Conservation (phyloP, 2,113 vertebrate genomes). For the Chloropsis hardwickii region DNA sequence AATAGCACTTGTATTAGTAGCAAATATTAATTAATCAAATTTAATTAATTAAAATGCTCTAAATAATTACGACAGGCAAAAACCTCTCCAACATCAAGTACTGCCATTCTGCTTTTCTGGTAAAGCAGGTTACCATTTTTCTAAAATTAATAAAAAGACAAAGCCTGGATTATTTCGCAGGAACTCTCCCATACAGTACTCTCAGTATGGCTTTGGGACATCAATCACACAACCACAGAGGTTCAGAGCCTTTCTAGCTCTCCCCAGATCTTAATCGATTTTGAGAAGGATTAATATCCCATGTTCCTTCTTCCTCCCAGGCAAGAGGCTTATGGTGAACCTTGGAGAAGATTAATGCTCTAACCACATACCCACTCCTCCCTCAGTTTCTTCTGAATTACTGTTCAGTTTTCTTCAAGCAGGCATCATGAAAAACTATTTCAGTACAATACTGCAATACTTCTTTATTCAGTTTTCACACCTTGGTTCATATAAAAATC, state of each 20-base stretch:
- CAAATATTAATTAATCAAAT: not conserved
- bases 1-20: not conserved
- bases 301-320: not conserved
- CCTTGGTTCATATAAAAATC: not conserved
- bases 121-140: not conserved
- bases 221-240: not conserved
- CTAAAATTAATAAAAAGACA: not conserved
- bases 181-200: not conserved
- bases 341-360: not conserved
- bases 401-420: not conserved
- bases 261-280: not conserved
- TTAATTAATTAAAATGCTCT: not conserved
- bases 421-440: not conserved
- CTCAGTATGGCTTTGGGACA: not conserved
- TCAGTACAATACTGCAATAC: not conserved
- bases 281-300: constrained; percentile 8
- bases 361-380: not conserved
- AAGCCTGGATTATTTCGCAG: not conserved
- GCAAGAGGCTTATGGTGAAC: not conserved
- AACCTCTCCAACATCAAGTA: not conserved
- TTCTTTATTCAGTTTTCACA: not conserved
- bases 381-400: not conserved
- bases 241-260: not conserved
- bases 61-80: not conserved
- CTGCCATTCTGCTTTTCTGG: not conserved